These are phyloP conservation scores for Scolopax rusticola DNA, from an alignment of 2,797 vertebrate genomes.

Conservation along the genomic window DNA sequence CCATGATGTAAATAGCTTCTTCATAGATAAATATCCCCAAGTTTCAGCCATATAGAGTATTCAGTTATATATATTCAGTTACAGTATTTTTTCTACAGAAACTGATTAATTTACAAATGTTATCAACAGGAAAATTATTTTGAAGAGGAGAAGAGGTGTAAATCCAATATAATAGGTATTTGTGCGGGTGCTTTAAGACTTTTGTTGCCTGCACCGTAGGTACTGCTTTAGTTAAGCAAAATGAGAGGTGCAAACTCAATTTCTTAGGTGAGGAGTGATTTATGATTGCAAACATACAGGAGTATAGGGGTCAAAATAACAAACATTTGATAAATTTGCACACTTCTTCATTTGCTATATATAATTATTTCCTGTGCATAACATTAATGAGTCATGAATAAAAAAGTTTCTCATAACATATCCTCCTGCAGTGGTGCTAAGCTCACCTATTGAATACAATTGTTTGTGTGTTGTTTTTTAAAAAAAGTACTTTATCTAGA, in stretches of 20 bases:
- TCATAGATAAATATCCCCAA: not conserved
- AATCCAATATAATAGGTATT: not conserved
- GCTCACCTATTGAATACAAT: not conserved
- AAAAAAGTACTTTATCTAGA: not conserved
- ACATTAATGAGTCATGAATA: not conserved
- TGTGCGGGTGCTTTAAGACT: not conserved
- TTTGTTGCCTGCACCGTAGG: not conserved
- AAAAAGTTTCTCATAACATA: not conserved
- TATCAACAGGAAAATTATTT: not conserved
- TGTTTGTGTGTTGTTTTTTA: not conserved
- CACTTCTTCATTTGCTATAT: not conserved
- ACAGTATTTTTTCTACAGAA: not conserved
- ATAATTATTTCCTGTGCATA: slow-evolving; percentile 27
- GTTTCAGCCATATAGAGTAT: not conserved
- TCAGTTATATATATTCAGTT: not conserved
- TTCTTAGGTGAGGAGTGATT: slow-evolving; percentile 60
- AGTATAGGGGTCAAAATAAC: slow-evolving; percentile 24
- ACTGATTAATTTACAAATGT: not conserved
- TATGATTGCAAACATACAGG: not conserved
- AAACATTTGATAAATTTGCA: slow-evolving; percentile 31
- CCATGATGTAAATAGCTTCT: not conserved
- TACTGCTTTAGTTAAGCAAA: slow-evolving; percentile 5
- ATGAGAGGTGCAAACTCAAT: not conserved
- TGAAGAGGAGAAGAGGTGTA: not conserved
- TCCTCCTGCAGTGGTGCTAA: not conserved